These are phyloP conservation scores for Morus bassanus DNA, from an alignment of 2,797 vertebrate species.

Conservation along the genomic window DNA sequence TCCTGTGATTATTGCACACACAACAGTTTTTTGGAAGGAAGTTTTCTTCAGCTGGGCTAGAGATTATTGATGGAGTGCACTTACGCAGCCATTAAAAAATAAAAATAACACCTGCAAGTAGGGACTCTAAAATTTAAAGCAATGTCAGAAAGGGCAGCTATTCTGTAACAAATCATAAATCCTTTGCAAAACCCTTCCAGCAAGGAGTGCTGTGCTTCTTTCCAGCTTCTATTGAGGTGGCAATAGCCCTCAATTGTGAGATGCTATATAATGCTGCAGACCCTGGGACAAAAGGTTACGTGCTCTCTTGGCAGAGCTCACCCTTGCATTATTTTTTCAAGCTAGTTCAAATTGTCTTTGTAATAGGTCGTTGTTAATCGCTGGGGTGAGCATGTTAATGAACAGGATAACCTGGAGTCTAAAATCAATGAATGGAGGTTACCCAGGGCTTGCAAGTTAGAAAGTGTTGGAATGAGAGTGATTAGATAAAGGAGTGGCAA, in stretches of 20 bases:
- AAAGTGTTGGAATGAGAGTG: constrained; percentile 5
- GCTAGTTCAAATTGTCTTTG: neutral
- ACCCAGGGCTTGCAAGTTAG: neutral
- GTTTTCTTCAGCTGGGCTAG: neutral
- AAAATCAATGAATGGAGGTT: neutral
- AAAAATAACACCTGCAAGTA: neutral
- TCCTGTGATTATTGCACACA: neutral
- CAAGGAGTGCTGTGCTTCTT: rapidly evolving
- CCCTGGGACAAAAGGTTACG: neutral
- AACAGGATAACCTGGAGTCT: neutral
- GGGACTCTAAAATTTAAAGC: neutral
- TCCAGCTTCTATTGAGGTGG: neutral
- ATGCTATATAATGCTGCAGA: neutral
- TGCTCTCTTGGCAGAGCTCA: neutral
- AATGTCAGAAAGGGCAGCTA: neutral
- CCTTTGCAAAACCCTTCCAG: neutral
- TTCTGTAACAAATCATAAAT: neutral
- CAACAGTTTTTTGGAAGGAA: neutral
- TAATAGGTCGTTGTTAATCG: neutral
- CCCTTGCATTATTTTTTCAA: neutral
- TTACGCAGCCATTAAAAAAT: neutral
- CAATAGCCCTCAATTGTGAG: neutral
- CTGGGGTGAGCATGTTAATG: neutral
- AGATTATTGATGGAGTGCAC: neutral
- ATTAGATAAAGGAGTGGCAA: constrained; percentile 62